Evolutionary conservation across 37 sponge, comb jelly and placozoan species (phyloP), one percentile per base, ranked within the genome.

Genomic region (Lycopodina hypogea): DNA sequence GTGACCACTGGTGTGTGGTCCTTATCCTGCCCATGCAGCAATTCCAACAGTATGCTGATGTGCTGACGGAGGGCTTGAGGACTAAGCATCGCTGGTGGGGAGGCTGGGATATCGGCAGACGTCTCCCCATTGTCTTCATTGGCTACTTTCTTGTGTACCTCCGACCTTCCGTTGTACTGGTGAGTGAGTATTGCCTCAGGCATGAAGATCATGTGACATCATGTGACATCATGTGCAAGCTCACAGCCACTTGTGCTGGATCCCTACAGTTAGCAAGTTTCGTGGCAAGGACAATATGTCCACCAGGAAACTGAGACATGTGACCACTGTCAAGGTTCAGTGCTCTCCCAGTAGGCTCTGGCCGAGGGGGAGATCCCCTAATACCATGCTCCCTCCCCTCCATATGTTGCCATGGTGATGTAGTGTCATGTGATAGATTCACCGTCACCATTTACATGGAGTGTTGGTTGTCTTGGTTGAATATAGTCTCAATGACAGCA

Each of bases 51-150:
- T 91, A 79, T 76, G 78, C 83, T 40, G 91, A 91, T 79, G 91
- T 86, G 26, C 57, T 91, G 14, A 91, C 91, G 0, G 52, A 87
- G 1, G 91, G 91, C 7, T 82, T 91, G 28, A 67, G 59, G 51
- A 50, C 28, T n/a, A 83, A 86, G 76, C 78, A 83, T 56, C 60
- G 84, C 0, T 86, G 87, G 91, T 91, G 79, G 75, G 91, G 84
- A 42, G 91, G 91, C 4, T 91, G 91, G 91, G 91, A 91, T 56
- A 56, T 91, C 26, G 91, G 80, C 12, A 60, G 91, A 37, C 57
- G 91, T 41, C 84, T 91, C 23, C 76, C 74, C 9, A 86, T 91
- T 33, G 84, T 91, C 52, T 9, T 86, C 56, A 78, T 91, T 1
- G 42, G 75, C 51, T 78, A 45, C 65, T 75, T 86, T n/a, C 55